These are phyloP conservation scores for Acrobasis repandana DNA, from an alignment of 2,888 invertebrate genomes.

Conservation along the genomic window DNA sequence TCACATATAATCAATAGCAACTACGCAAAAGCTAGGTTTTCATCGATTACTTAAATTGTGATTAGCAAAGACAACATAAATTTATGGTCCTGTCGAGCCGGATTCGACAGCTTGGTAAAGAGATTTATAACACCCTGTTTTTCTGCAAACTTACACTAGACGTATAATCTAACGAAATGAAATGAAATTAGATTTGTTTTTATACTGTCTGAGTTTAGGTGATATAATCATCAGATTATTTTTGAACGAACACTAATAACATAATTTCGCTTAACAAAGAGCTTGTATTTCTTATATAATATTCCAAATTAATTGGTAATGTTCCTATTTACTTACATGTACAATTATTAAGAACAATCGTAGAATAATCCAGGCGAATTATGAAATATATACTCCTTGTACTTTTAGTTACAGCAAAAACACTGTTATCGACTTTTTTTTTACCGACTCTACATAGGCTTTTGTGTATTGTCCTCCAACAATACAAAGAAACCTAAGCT, in stretches of 20 bases:
- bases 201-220: too few species aligned
- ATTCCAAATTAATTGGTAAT: too few species aligned
- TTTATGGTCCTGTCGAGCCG: background rate
- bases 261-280: too few species aligned
- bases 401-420: too few species aligned
- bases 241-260: too few species aligned
- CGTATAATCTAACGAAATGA: background rate
- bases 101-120: slow-evolving; percentile 2
- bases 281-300: too few species aligned
- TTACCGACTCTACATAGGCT: background rate
- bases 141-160: slow-evolving; percentile 7
- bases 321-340: too few species aligned
- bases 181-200: background rate
- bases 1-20: slow-evolving; percentile 3
- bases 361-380: too few species aligned
- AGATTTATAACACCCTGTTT: slow-evolving; percentile 18
- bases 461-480: slow-evolving; percentile 8
- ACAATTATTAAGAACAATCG: too few species aligned
- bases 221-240: too few species aligned
- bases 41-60: slow-evolving; percentile 19
- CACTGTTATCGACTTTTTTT: background rate
- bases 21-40: slow-evolving; percentile 12
- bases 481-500: slow-evolving; percentile 23
- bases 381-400: too few species aligned
- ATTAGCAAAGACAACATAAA: slow-evolving; percentile 11